Evolutionary conservation across 2,888 invertebrate genomes (phyloP), one percentile per base, ranked within the genome.

Genomic region (Polietes domitor): DNA sequence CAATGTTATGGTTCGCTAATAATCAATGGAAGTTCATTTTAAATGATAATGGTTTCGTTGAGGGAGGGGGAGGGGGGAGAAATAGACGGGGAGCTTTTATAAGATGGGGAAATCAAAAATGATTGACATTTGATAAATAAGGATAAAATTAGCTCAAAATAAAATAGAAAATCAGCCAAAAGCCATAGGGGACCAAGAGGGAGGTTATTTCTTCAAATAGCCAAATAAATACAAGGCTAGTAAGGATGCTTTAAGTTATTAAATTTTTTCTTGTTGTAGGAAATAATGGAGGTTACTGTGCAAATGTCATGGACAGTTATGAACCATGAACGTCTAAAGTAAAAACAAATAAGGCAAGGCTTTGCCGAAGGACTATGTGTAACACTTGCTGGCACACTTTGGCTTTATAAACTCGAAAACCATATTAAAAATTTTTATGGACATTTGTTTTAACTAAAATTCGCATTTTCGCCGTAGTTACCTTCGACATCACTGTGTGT

Each of bases 61-160:
- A n/a, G 1, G 61, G 65, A 65, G 19, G 26, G 17, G 6, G 19
- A 1, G 19, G 63, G 3, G 63, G 17, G 32, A 32, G 5, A 71
- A 76, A n/a, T n/a, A 76, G 53, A 28, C 72, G n/a, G n/a, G 21
- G 43, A 43, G 21, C 21, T 3, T 15, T 41, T 41, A 70, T 17
- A 50, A 41, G 71, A 58, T 47, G 28, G 15, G 19, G 19, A 37
- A 55, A 55, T 71, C 72, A 73, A 68, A 77, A 58, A 63, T 74
- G 70, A 77, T 82, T 82, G 82, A 77, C 82, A 53, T 81, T 74
- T 71, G 41, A 74, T 70, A 61, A 77, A 77, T 21, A 70, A 50
- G 41, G 74, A 26, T 15, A 15, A 77, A 77, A 77, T 74, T 77
- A 50, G 19, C 19, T 58, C 2, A 55, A 77, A 61, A 68, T 68